Evolutionary conservation across 2,888 invertebrate genomes (phyloP), one percentile per base, ranked within the genome.

Genomic region (Drosophila paranaensis): DNA sequence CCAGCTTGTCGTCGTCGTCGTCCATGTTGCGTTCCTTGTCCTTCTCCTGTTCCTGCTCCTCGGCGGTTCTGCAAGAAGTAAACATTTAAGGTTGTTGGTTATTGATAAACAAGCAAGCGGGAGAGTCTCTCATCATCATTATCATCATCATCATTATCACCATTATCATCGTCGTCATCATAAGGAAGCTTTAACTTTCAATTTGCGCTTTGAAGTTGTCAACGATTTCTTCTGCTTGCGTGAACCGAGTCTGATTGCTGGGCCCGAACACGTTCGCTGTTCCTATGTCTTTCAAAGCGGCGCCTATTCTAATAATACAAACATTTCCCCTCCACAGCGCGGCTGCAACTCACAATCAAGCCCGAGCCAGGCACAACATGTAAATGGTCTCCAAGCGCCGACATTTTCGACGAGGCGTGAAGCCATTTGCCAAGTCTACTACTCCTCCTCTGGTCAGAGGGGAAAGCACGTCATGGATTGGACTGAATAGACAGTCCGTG

Each of bases 1-100:
- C 90, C 81, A 92, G 81, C 82, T 91, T 91, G 77, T 90, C 91
- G 60, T 87, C 90, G 71, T 90, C 91, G 66, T 90, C 90, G 71
- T 88, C 87, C 92, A 92, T 92, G 74, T 77, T 89, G 78, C 76
- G 81, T 50, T 87, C 84, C 65, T 48, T 60, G 37, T 86, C 81
- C 58, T 42, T 48, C n/a, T 79, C 74, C 50, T 66, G 63, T 53
- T 82, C 79, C 66, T 51, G 63, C 8, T 70, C 81, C 35, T 90
- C 86, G 61, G 79, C 66, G 57, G 84, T 79, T 79, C 92, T 92
- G 79, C 40, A 71, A 63, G 46, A 16, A 9, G 30, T 33, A 11
- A 11, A 46, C 37, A 55, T 43, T 35, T 53, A 9, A 20, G 40
- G 42, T 40, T 30, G 20, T 37, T 67, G 11, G 20, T 20, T 20